A percentile compares a stretch with the other conserved stretches of the same genome.
Conservation (phyloP, 2,797 vertebrate species). For the Fundulus diaphanus region DNA sequence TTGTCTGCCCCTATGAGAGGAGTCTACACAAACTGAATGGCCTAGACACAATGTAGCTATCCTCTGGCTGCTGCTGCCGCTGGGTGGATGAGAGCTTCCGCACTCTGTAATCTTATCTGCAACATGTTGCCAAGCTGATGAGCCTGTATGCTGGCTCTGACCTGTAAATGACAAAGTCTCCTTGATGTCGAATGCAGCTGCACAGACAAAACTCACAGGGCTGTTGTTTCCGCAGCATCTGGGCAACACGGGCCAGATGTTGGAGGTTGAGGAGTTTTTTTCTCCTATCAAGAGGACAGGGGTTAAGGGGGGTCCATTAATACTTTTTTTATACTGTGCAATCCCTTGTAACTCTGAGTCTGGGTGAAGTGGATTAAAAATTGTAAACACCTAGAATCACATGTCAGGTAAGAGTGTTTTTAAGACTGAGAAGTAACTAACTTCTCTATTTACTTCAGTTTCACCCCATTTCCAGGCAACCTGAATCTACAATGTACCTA, state of each 20-base stretch:
- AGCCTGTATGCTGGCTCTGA: constrained; percentile 59
- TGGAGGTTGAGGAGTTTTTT: constrained; percentile 24
- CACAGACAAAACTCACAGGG: constrained; percentile 27
- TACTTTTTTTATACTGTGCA: background rate
- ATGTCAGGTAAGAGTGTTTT: background rate
- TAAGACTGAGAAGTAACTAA: background rate
- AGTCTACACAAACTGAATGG: constrained; percentile 46
- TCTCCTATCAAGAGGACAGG: constrained; percentile 1
- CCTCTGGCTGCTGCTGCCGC: constrained; percentile 24
- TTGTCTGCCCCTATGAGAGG: constrained; percentile 63
- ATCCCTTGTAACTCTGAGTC: background rate
- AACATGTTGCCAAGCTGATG: constrained; percentile 54
- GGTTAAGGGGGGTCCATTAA: background rate
- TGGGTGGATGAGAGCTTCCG: constrained; percentile 48
- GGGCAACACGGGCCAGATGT: constrained; percentile 38
- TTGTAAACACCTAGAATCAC: background rate
- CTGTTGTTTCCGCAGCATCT: constrained; percentile 29
- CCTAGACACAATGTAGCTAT: constrained; percentile 60
- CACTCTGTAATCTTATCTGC: constrained; percentile 67
- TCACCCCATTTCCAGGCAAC: too few species aligned
- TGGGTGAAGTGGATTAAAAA: background rate
- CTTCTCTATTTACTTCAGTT: background rate
- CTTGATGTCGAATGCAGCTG: constrained; percentile 63
- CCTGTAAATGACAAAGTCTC: constrained; percentile 29
- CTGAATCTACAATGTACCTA: too few species aligned